Conservation (phyloP, 2,888 invertebrate species). For the Nemotelus nigrinus region DNA sequence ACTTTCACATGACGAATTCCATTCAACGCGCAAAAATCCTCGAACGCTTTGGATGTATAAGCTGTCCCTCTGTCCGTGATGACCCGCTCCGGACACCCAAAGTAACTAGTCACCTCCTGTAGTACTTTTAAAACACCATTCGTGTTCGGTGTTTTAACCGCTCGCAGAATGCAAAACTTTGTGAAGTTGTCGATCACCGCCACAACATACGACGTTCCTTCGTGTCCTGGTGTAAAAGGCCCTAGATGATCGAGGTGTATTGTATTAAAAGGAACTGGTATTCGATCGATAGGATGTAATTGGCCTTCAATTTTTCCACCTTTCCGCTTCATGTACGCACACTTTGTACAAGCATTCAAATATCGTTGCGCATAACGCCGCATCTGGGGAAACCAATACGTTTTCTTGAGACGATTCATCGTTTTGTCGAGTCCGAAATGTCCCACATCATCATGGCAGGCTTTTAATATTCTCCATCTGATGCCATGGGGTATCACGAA, state of each 20-base stretch:
- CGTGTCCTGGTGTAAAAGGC: slow-evolving; percentile 7
- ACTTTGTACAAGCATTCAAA: slow-evolving; percentile 43
- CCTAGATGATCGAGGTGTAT: slow-evolving; percentile 12
- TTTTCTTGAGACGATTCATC: no score
- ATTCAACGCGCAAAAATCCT: no score
- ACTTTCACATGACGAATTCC: no score
- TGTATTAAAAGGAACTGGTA: neutral
- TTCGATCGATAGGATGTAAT: neutral
- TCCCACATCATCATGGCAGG: no score
- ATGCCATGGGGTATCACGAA: no score
- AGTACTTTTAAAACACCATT: slow-evolving; percentile 51
- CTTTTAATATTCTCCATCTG: no score
- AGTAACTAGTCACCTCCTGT: no score
- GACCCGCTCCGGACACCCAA: no score
- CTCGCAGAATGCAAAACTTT: slow-evolving; percentile 9
- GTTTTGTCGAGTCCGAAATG: no score
- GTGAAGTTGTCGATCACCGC: slow-evolving; percentile 43
- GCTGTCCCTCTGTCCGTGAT: no score
- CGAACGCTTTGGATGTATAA: no score
- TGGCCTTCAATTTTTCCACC: neutral
- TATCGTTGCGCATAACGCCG: slow-evolving; percentile 39
- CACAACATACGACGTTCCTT: slow-evolving; percentile 19
- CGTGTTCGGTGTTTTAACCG: slow-evolving; percentile 49
- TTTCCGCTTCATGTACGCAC: slow-evolving; percentile 26
- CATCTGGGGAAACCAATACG: slow-evolving; percentile 52